Percentiles rank a stretch among this genome's conserved stretches.
Conservation (phyloP, 2,797 vertebrate species). For the Percopsis omiscomaycus region DNA sequence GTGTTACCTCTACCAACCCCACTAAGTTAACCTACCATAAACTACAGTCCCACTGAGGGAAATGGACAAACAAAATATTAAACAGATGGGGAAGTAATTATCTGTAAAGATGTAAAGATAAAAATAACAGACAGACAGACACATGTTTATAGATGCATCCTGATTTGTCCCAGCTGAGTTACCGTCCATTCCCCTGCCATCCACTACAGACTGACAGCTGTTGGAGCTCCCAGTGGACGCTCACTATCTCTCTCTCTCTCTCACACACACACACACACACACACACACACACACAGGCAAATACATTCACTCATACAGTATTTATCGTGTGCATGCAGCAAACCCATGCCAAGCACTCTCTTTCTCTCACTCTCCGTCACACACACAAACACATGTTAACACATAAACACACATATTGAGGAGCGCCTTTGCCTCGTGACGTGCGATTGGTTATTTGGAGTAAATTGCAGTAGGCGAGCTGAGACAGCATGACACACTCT, state of each 20-base stretch:
- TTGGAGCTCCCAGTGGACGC: conserved; percentile 7
- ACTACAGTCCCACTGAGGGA: too few relatives aligned
- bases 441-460: conserved; percentile 52
- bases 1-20: too few relatives aligned
- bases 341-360: too few relatives aligned
- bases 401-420: conserved; percentile 5
- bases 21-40: too few relatives aligned
- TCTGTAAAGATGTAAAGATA: too few relatives aligned
- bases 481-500: conserved; percentile 54
- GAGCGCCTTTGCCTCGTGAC: conserved; percentile 14
- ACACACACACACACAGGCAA: background rate
- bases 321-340: background rate
- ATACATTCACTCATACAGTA: background rate
- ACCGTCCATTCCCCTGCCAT: conserved; percentile 30
- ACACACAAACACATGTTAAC: background rate
- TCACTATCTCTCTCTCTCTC: background rate
- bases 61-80: too few relatives aligned
- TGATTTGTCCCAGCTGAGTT: conserved; percentile 58
- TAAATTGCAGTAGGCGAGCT: conserved; percentile 44
- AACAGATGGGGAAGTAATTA: too few relatives aligned
- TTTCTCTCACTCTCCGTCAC: conserved; percentile 4
- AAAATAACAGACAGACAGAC: too few relatives aligned
- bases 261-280: conserved; percentile 3
- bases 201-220: conserved; percentile 57
- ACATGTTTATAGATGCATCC: conserved; percentile 7